phyloP scores from a whole-genome alignment of 37 sponge, comb jelly and placozoan genomes.

The Mnemiopsis leidyi region DNA sequence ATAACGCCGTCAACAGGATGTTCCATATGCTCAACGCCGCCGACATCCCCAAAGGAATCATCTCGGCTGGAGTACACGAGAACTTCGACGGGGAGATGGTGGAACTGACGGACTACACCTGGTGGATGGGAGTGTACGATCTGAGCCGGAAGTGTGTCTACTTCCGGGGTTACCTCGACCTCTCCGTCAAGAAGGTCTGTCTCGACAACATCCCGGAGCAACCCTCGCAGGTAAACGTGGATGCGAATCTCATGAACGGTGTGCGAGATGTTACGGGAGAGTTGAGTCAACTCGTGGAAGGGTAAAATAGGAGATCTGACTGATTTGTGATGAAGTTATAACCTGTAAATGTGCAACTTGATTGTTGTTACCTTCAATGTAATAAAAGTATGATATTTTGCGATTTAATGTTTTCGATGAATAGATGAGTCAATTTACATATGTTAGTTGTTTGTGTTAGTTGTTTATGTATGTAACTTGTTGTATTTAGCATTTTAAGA shows the following conservation, averaged over 20 bases:
- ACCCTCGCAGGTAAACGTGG: neutral
- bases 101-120: neutral
- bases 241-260: neutral
- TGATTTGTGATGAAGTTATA: too few relatives aligned
- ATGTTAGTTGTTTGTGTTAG: too few relatives aligned
- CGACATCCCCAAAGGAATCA: slow-evolving; percentile 7
- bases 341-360: too few relatives aligned
- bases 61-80: neutral
- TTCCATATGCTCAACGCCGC: neutral
- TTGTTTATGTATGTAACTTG: too few relatives aligned
- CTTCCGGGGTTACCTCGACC: neutral
- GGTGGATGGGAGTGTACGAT: neutral
- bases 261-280: neutral
- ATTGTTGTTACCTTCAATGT: too few relatives aligned
- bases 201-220: neutral
- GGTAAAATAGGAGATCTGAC: too few relatives aligned
- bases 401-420: too few relatives aligned
- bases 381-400: too few relatives aligned
- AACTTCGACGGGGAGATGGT: neutral
- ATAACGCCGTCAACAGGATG: neutral
- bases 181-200: slow-evolving; percentile 7
- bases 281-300: too few relatives aligned
- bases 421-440: too few relatives aligned
- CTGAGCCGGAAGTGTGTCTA: neutral
- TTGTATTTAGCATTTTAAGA: too few relatives aligned